Evolutionary conservation across 1,140 invertebrate genomes (phyloP), one percentile per base, ranked within the genome.

Genomic region (Drosophila parabipectinata): DNA sequence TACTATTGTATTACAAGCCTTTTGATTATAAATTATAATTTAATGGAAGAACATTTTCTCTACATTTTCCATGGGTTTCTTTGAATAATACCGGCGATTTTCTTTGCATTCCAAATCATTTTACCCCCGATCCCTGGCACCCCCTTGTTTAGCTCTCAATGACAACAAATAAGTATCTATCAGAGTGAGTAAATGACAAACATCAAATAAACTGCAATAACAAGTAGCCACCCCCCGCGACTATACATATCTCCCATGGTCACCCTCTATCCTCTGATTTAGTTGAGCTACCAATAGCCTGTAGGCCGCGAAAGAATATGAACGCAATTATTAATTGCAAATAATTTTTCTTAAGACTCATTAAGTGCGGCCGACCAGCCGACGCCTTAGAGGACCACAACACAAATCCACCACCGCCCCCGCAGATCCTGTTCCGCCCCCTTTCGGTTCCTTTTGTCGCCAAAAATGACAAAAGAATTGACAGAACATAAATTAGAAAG

Each of bases 271-370:
- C 50, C 51, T 26, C 34, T 62, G 58, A 81, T 68, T 67, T 51
- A 67, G 58, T 62, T 48, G 45, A 69, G 60, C 39, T 15, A 51
- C 41, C 45, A 63, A 7, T 44, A 57, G 15, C 63, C 41, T 63
- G 60, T 82, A 59, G 79, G 56, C 80, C 57, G 34, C 72, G 63
- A 72, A 76, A 85, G 77, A 88, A 88, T 88, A 88, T 88, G 76
- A 88, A 64, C 69, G 77, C 82, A 88, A 88, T 88, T 88, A 88
- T 88, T 88, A 88, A 88, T 88, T 88, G 76, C 83, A 52, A 88
- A 88, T 88, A 77, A 88, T 88, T 88, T 88, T 88, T 88, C 83
- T 88, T 82, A 77, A 82, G 83, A 61, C 83, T 88, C 83, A 88
- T 88, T 88, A 88, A 88, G 72, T 82, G 68, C 76, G 72, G 62